Evolutionary conservation across 1,140 invertebrate species (phyloP), one percentile per base, ranked within the genome.

Genomic region (Lordiphosa collinella): DNA sequence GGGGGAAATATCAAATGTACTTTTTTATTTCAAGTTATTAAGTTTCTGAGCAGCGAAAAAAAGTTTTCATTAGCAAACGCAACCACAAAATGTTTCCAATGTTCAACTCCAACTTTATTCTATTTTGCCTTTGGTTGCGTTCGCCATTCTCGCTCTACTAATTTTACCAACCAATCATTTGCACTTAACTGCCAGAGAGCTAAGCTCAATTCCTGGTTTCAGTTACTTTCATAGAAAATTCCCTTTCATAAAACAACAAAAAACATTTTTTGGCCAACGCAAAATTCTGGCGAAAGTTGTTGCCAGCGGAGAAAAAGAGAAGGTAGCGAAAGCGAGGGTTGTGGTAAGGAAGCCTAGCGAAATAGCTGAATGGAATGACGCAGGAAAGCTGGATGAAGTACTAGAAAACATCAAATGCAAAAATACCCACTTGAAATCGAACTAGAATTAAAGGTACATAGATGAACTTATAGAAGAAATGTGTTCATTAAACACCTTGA

Each of bases 51-150:
- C 4, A 22, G 18, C 4, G 32, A 16, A 16, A 60, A 11, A 4
- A 22, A 22, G 18, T 22, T 22, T 80, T 55, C 75, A 79, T 79
- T 79, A 79, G 75, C 75, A 80, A 80, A 80, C 70, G 69, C 70
- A 79, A 61, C 75, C 53, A 74, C 74, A 79, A 74, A 79, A 57
- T 52, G 6, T 0, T 22, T 18, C 4, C 16, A 18, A 18, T 56
- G 58, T 48, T 50, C 51, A 51, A 25, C 56, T 32, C n/a, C 36
- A 31, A 57, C 25, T 41, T 7, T 38, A 10, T 25, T 8, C 12
- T 49, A 5, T 41, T 4, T 11, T 13, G 25, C 18, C 13, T 11
- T 11, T 36, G 11, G 44, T 12, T 22, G 10, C 25, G 40, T 44
- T 25, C 12, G 41, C 25, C 41, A 44, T 29, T 32, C 67, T 64